A percentile compares a stretch with the other conserved stretches of the same genome.
Conservation (phyloP, 2,113 vertebrate species). For the Strigops habroptila region DNA sequence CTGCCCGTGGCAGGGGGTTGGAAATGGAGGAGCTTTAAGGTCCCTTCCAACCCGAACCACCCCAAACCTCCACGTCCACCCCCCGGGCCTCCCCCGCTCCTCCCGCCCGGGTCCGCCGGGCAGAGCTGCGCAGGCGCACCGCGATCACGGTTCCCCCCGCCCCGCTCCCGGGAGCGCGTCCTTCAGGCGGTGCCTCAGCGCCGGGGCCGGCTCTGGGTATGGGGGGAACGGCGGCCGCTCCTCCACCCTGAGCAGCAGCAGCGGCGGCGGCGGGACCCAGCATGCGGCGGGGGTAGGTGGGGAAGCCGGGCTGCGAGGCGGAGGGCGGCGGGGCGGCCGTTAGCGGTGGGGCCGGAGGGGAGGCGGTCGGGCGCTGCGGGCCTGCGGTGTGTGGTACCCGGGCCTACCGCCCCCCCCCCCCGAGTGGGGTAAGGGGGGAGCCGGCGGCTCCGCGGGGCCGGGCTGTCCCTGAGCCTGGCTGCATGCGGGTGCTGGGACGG, state of each 20-base stretch:
- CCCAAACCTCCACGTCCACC: no score
- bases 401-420: background rate
- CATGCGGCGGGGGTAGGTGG: conserved; percentile 40
- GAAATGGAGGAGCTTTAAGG: no score
- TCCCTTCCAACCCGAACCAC: background rate
- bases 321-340: background rate
- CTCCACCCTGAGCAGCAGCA: background rate
- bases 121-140: background rate
- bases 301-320: background rate
- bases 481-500: background rate
- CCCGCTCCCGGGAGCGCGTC: background rate
- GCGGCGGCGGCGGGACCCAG: background rate
- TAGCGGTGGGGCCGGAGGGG: background rate
- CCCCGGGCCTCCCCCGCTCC: no score
- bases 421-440: background rate
- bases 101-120: background rate
- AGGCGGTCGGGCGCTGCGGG: background rate
- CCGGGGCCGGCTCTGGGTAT: background rate
- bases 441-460: background rate
- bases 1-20: no score
- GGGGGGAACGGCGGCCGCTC: background rate
- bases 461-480: no score
- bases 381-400: background rate
- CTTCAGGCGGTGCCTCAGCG: background rate
- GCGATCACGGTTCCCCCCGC: background rate